Conservation (phyloP, 2,113 vertebrate species). For the Corvus hawaiiensis region DNA sequence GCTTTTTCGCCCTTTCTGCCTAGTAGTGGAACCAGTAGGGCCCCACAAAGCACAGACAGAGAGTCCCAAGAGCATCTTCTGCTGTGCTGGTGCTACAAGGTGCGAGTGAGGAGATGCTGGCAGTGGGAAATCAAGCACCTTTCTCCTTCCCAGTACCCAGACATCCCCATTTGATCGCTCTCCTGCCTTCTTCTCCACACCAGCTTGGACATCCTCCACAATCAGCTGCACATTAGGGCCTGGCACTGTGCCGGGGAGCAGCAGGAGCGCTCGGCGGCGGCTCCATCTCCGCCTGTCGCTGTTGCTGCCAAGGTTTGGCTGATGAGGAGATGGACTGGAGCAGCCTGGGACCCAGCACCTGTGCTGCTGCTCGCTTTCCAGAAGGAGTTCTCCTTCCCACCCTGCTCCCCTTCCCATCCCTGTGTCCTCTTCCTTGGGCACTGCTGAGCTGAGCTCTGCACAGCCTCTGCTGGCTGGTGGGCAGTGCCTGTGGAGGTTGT, state of each 20-base stretch:
- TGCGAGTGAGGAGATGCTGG: neutral
- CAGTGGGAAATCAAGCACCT: neutral
- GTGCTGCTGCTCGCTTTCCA: neutral
- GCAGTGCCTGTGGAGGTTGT: neutral
- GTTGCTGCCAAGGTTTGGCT: neutral
- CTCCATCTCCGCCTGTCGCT: neutral
- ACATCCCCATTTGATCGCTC: neutral
- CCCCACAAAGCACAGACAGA: neutral
- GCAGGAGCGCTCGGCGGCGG: neutral
- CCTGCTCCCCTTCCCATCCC: neutral
- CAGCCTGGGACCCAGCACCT: neutral
- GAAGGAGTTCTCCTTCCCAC: neutral
- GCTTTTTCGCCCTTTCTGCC: neutral
- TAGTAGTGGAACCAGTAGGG: neutral
- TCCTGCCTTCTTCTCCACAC: neutral
- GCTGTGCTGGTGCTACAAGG: neutral
- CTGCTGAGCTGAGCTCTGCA: neutral
- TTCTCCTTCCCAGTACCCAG: neutral
- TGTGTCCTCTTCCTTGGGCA: rapidly evolving
- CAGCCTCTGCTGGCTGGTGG: rapidly evolving
- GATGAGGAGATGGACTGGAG: neutral
- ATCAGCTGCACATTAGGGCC: neutral
- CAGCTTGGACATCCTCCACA: neutral
- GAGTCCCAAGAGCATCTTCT: neutral
- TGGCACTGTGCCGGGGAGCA: neutral